Base-by-base conservation (phyloP, 1,140 invertebrate genomes). In the Pristionchus pacificus region DNA sequence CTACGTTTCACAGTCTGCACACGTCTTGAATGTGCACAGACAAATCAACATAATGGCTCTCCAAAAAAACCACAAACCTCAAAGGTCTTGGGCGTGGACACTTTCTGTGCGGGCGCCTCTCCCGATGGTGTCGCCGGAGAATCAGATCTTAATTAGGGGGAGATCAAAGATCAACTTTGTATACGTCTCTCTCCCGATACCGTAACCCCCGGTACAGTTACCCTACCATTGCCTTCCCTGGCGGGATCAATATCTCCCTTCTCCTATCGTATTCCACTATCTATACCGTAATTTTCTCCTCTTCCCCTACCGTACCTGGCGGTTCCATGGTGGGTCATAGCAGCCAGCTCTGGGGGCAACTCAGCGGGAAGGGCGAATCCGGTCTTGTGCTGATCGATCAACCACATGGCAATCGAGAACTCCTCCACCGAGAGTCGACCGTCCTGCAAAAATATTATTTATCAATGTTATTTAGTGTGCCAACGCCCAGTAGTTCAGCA, bases 31-130 rank as follows among this genome's bases (percentile, higher is more conserved):
- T n/a, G n/a, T n/a, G n/a, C n/a, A n/a, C n/a, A n/a, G n/a, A n/a
- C 38, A 49, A 10, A 10, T 49, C 19, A 49, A 49, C 6, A 49
- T 49, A 10, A 49, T 49, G 38, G 19, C 19, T 19, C 6, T 49
- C 19, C 38, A 10, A 49, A 49, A 49, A 19, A 49, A 49, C 6
- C 19, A 49, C 38, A 49, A 19, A 49, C 38, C 85, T 98, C 95
- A 86, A 97, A 98, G 0, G 93, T 92, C 66, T 90, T 82, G 2
- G 80, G 65, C 31, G 80, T 67, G 30, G 71, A 62, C 6, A 59
- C 58, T 64, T 83, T 83, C 65, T 82, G 79, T 57, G 80, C 76
- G 10, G 81, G 81, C 15, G 74, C 74, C n/a, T 65, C 77, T 3
- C 61, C 65, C 1, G 79, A 70, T 10, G 57, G 32, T 1, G 33